phyloP scores from a whole-genome alignment of 2,113 vertebrate species.

The Trichomycterus rosablanca region DNA sequence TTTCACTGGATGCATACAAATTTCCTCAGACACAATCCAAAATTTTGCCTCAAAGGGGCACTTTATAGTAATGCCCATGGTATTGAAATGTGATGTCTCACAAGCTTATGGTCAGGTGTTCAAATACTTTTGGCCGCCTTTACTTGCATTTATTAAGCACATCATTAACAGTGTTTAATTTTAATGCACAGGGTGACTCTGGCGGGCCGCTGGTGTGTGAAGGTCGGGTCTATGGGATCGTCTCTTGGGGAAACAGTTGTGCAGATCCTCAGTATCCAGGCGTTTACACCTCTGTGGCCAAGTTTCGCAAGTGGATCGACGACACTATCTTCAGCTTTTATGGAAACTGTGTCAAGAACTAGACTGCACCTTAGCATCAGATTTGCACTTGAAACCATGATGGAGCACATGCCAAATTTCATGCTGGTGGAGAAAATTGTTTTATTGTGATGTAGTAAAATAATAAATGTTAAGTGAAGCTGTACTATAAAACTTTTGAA shows the following conservation, averaged over 20 bases:
- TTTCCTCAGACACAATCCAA: too few relatives aligned
- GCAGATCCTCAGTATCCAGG: slow-evolving; percentile 70
- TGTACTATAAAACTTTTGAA: too few relatives aligned
- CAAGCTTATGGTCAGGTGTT: too few relatives aligned
- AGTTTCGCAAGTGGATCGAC: slow-evolving; percentile 74
- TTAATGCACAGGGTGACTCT: slow-evolving; percentile 69
- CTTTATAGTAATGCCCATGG: too few relatives aligned
- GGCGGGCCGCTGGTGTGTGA: slow-evolving; percentile 76
- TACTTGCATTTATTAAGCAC: neutral
- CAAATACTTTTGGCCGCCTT: too few relatives aligned
- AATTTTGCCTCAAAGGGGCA: too few relatives aligned
- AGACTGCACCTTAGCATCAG: slow-evolving; percentile 6
- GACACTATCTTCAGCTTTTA: slow-evolving; percentile 65
- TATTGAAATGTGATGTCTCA: too few relatives aligned
- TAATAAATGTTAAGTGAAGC: too few relatives aligned
- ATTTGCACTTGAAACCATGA: slow-evolving; percentile 28
- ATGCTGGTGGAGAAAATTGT: slow-evolving; percentile 32
- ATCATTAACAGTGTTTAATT: neutral
- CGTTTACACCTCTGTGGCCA: slow-evolving; percentile 73
- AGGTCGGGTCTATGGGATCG: slow-evolving; percentile 71
- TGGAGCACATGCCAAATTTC: slow-evolving; percentile 24
- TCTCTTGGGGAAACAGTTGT: slow-evolving; percentile 77
- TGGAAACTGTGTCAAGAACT: slow-evolving; percentile 51
- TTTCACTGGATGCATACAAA: too few relatives aligned
- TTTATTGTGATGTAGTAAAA: neutral